A percentile compares a stretch with the other conserved stretches of the same genome.
These are phyloP conservation scores for Neomonachus schauinslandi DNA, from an alignment of 2,113 vertebrate genomes.

Conservation along the genomic window DNA sequence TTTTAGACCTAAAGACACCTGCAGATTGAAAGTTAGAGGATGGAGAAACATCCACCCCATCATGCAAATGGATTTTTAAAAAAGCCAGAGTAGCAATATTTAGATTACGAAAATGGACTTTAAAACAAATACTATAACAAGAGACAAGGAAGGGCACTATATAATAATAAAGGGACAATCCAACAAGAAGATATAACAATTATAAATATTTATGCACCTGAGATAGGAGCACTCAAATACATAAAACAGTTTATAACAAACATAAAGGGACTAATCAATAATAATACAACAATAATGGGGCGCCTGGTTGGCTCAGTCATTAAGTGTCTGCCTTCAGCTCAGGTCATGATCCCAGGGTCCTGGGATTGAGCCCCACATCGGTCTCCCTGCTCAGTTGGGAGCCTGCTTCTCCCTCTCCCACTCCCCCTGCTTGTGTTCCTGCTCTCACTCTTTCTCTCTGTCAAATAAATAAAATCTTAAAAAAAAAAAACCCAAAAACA, in stretches of 20 bases:
- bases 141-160: background rate
- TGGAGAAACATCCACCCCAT: background rate
- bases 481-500: too few species aligned
- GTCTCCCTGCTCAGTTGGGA: too few species aligned
- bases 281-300: background rate
- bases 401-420: too few species aligned
- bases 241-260: background rate
- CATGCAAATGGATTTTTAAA: background rate
- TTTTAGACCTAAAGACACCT: background rate
- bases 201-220: background rate
- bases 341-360: too few species aligned
- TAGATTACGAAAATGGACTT: background rate
- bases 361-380: too few species aligned
- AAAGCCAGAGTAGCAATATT: background rate
- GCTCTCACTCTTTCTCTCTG: too few species aligned
- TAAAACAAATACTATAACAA: background rate
- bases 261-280: background rate
- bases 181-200: background rate
- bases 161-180: background rate
- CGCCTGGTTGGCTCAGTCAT: too few species aligned
- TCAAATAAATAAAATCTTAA: too few species aligned
- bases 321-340: too few species aligned
- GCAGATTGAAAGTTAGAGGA: background rate
- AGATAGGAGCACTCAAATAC: background rate
- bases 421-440: too few species aligned